Conservation (phyloP, 2,113 vertebrate genomes). For the Coreoperca whiteheadi region DNA sequence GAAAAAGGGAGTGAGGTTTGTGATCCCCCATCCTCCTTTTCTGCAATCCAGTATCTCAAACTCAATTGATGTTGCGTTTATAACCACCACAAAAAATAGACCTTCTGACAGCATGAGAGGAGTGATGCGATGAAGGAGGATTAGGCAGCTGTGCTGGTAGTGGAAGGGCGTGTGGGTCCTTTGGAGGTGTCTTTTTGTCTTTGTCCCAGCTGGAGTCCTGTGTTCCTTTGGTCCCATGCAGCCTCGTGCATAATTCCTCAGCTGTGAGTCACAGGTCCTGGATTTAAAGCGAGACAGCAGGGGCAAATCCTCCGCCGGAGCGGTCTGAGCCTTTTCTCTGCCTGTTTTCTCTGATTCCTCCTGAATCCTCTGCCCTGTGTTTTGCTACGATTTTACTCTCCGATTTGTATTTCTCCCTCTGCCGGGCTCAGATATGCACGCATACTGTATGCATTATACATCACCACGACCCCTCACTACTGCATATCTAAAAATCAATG, state of each 20-base stretch:
- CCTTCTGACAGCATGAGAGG: slow-evolving; percentile 46
- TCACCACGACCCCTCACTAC: neutral
- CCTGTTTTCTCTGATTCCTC: slow-evolving; percentile 32
- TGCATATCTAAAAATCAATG: slow-evolving; percentile 3
- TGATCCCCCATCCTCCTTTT: slow-evolving; percentile 8
- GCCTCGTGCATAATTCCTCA: slow-evolving; percentile 69
- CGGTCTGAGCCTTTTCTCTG: slow-evolving; percentile 41
- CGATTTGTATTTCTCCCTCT: slow-evolving; percentile 11
- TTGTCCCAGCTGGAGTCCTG: slow-evolving; percentile 59
- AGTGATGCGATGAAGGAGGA: slow-evolving; percentile 50
- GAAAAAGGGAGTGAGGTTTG: slow-evolving; percentile 8
- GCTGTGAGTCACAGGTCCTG: slow-evolving; percentile 72
- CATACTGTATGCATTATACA: neutral
- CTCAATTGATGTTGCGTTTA: slow-evolving; percentile 53
- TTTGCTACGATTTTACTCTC: slow-evolving; percentile 19
- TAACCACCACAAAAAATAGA: slow-evolving; percentile 66
- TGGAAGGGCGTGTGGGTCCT: slow-evolving; percentile 34
- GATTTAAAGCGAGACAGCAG: slow-evolving; percentile 53
- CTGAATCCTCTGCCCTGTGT: slow-evolving; percentile 13
- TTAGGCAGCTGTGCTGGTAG: neutral
- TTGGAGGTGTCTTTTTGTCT: slow-evolving; percentile 53
- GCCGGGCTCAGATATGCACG: neutral
- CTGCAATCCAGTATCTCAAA: slow-evolving; percentile 23
- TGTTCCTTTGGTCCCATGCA: slow-evolving; percentile 61
- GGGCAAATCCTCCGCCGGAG: slow-evolving; percentile 46